Conservation (phyloP, 2,113 vertebrate genomes). For the Psammodynastes pulverulentus region DNA sequence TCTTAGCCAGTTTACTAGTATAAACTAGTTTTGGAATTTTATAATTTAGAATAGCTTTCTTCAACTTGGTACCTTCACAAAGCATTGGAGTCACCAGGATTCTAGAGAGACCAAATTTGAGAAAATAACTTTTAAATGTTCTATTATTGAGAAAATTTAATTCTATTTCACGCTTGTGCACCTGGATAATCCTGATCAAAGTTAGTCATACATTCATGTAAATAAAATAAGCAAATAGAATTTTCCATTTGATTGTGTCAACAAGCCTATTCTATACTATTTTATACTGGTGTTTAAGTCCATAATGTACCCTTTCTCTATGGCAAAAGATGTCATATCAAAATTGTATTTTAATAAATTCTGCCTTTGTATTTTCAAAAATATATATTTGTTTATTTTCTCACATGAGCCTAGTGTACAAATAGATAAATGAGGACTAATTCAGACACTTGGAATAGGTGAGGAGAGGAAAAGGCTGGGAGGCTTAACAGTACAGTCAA, state of each 20-base stretch:
- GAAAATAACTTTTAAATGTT: neutral
- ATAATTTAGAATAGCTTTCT: neutral
- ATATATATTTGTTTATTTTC: neutral
- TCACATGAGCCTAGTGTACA: neutral
- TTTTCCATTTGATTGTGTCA: neutral
- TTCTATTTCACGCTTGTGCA: neutral
- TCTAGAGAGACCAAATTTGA: neutral
- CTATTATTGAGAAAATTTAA: neutral
- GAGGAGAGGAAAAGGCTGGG: neutral
- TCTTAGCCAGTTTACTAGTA: conserved; percentile 45
- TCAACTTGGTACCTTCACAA: neutral
- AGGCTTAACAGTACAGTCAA: neutral
- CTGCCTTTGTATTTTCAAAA: neutral
- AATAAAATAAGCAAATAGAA: neutral
- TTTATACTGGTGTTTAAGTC: neutral
- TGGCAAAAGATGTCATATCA: neutral
- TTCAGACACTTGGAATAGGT: neutral
- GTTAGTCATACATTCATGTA: neutral
- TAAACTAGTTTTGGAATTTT: conserved; percentile 44
- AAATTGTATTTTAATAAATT: neutral
- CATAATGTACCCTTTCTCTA: neutral
- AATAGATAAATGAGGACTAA: neutral
- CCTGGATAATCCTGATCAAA: neutral
- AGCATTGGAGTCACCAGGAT: neutral
- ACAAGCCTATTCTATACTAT: neutral